Conservation (phyloP, 2,797 vertebrate genomes). For the Picus viridis region DNA sequence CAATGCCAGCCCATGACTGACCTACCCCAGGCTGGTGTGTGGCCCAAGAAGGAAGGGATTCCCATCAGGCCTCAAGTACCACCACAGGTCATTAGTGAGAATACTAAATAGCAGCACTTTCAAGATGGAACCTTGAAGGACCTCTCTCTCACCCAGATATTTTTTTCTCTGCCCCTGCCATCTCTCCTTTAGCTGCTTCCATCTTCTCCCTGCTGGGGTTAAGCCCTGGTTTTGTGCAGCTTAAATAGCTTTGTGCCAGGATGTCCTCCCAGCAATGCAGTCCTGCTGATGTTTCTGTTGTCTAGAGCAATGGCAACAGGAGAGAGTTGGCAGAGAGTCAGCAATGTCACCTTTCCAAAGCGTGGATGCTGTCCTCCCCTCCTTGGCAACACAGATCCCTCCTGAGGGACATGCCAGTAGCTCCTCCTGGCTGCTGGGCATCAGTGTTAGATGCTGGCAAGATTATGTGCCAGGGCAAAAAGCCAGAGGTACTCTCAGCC, state of each 20-base stretch:
- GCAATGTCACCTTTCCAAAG: not conserved
- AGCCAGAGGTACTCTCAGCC: not conserved
- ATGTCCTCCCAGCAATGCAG: not conserved
- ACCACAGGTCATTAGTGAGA: not conserved
- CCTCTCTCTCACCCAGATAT: not conserved
- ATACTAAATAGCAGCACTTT: not conserved
- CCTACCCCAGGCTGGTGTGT: too few species aligned
- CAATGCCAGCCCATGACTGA: too few species aligned
- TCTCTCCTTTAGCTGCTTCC: not conserved
- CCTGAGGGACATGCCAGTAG: fast-evolving
- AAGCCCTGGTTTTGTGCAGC: not conserved
- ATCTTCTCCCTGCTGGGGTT: not conserved
- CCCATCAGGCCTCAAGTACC: too few species aligned
- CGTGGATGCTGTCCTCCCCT: not conserved
- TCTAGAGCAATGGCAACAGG: not conserved
- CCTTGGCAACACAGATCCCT: not conserved
- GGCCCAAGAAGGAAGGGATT: too few species aligned
- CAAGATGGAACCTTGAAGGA: not conserved
- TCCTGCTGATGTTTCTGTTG: not conserved
- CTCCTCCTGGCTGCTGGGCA: not conserved
- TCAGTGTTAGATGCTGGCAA: not conserved
- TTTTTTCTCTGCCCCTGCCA: not conserved
- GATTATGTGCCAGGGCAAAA: not conserved
- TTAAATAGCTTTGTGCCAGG: not conserved
- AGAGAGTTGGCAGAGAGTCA: not conserved